phyloP scores from a whole-genome alignment of 2,113 vertebrate species.

The Lepus americanus region DNA sequence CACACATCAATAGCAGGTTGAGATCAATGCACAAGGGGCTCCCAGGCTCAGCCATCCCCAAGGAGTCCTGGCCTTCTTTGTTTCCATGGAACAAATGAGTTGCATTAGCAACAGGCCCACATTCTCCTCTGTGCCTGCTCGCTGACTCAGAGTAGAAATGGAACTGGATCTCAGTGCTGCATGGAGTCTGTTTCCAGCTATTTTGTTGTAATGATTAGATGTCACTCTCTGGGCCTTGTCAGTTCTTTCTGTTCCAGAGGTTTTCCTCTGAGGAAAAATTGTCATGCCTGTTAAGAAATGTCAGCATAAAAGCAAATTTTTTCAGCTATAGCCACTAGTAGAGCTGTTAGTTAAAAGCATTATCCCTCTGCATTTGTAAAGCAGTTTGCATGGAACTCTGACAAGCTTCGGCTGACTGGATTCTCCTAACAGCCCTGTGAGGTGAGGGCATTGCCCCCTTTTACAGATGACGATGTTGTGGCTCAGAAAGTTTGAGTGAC shows the following conservation, averaged over 20 bases:
- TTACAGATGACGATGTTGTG: neutral
- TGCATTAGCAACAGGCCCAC: neutral
- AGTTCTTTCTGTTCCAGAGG: neutral
- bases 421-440: neutral
- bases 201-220: neutral
- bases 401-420: neutral
- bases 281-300: neutral
- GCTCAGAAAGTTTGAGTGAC: neutral
- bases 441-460: neutral
- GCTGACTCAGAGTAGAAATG: conserved; percentile 15
- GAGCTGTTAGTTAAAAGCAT: neutral
- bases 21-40: neutral
- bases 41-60: neutral
- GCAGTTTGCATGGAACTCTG: neutral
- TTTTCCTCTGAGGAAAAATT: neutral
- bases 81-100: conserved; percentile 26
- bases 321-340: neutral
- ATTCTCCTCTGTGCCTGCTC: neutral
- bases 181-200: neutral
- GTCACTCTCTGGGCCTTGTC: neutral
- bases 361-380: neutral
- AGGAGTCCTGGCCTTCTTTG: conserved; percentile 2
- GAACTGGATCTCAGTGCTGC: neutral
- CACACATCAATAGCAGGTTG: neutral
- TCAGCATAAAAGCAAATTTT: neutral